Conservation (phyloP, 2,797 vertebrate genomes). For the Xenops minutus region DNA sequence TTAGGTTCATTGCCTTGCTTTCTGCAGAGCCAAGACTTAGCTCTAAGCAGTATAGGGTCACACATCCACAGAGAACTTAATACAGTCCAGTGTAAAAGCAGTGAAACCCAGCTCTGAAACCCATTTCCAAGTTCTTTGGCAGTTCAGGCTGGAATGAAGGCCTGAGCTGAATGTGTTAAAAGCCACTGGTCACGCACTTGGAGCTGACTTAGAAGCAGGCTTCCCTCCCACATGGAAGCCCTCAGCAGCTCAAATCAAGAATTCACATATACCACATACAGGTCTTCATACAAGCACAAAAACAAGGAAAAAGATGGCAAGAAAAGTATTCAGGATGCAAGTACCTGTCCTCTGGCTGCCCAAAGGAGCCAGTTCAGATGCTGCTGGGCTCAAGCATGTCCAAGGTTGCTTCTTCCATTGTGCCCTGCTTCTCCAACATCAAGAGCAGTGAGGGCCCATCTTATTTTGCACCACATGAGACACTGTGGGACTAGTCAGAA, state of each 20-base stretch:
- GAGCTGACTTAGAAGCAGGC: neutral
- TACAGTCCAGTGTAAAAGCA: neutral
- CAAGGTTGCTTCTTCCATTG: neutral
- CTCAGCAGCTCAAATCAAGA: neutral
- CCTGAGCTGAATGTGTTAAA: neutral
- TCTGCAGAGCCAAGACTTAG: neutral
- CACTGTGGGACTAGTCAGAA: neutral
- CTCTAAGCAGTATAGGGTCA: neutral
- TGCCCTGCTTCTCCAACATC: neutral
- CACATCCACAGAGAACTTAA: neutral
- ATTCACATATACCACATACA: neutral
- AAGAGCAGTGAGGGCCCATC: rapidly evolving
- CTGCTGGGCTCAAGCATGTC: neutral
- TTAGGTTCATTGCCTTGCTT: neutral
- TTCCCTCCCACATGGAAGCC: neutral
- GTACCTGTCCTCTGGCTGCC: neutral
- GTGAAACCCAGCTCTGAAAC: neutral
- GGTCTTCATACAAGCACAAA: neutral
- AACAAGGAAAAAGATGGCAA: neutral
- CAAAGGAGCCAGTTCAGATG: neutral
- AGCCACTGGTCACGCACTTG: neutral
- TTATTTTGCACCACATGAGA: neutral
- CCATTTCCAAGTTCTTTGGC: neutral
- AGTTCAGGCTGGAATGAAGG: neutral
- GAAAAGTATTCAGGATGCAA: neutral